A percentile compares a stretch with the other conserved stretches of the same genome.
Evolutionary conservation across 2,113 vertebrate species (phyloP).

Genomic region (Lanius ludovicianus): DNA sequence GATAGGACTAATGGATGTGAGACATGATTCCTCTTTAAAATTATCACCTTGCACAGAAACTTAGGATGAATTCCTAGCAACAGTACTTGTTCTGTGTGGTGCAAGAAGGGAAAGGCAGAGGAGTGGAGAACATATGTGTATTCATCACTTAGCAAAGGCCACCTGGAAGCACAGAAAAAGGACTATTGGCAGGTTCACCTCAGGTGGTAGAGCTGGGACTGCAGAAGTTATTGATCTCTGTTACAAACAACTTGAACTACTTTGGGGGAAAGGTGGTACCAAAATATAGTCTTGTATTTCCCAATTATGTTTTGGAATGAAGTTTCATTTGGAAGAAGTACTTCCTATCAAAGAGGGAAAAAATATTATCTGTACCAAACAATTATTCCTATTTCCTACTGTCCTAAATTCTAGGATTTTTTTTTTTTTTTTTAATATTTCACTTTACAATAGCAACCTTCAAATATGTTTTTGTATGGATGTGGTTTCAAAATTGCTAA

Average conservation of each 20-base stretch:
- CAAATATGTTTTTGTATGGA: background rate
- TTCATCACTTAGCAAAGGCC: background rate
- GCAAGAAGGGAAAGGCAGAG: background rate
- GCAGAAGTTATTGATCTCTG: background rate
- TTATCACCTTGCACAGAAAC: background rate
- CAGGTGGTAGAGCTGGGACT: background rate
- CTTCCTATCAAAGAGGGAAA: background rate
- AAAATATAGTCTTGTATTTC: background rate
- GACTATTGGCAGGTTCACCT: background rate
- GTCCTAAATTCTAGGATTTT: background rate
- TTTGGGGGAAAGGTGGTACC: background rate
- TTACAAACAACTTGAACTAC: background rate
- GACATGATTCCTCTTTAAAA: background rate
- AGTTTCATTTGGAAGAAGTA: background rate
- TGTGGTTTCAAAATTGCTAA: background rate
- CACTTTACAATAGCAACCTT: background rate
- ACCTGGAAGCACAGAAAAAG: background rate
- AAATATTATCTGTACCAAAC: background rate
- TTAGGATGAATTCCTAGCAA: background rate
- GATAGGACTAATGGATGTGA: background rate
- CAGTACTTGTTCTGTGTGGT: background rate
- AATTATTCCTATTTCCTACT: background rate
- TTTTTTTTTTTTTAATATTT: background rate
- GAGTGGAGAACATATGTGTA: background rate
- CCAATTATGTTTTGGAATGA: background rate